Conservation (phyloP, 2,888 invertebrate genomes). For the Agrilus mali region DNA sequence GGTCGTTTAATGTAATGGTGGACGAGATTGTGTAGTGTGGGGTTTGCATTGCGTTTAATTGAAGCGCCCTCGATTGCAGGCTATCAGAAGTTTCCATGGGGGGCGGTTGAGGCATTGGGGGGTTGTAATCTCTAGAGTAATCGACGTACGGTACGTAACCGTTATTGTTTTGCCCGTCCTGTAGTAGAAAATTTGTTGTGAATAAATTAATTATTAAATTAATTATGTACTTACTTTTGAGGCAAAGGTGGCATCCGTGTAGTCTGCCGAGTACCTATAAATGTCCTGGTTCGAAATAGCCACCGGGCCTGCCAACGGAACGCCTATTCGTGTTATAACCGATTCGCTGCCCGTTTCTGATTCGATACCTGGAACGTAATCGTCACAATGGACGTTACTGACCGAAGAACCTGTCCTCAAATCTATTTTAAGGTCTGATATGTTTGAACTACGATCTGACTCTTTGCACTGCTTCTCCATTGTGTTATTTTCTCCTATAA, state of each 20-base stretch:
- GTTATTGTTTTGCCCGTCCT: constrained; percentile 74
- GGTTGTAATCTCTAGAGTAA: constrained; percentile 79
- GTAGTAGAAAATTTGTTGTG: constrained; percentile 12
- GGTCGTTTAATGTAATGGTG: constrained; percentile 27
- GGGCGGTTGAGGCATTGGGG: constrained; percentile 50
- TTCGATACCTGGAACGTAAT: constrained; percentile 42
- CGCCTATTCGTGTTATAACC: constrained; percentile 46
- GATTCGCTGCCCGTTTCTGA: constrained; percentile 41
- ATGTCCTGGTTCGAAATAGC: constrained; percentile 59
- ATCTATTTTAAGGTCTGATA: constrained; percentile 84
- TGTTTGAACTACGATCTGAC: constrained; percentile 83
- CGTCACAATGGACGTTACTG: constrained; percentile 48
- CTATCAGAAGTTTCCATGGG: constrained; percentile 33
- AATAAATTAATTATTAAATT: no score
- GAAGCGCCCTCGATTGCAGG: constrained; percentile 33
- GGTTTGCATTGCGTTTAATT: constrained; percentile 31
- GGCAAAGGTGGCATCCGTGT: constrained; percentile 65
- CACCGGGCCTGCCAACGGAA: constrained; percentile 68
- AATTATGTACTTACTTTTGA: constrained; percentile 52
- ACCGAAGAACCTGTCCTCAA: constrained; percentile 70
- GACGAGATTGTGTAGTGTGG: constrained; percentile 24
- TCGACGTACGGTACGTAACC: constrained; percentile 83
- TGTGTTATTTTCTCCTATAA: constrained; percentile 36
- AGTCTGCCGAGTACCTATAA: constrained; percentile 60
- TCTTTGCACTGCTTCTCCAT: constrained; percentile 52